Base-by-base conservation (phyloP, 2,113 vertebrate species). In the Riparia riparia region DNA sequence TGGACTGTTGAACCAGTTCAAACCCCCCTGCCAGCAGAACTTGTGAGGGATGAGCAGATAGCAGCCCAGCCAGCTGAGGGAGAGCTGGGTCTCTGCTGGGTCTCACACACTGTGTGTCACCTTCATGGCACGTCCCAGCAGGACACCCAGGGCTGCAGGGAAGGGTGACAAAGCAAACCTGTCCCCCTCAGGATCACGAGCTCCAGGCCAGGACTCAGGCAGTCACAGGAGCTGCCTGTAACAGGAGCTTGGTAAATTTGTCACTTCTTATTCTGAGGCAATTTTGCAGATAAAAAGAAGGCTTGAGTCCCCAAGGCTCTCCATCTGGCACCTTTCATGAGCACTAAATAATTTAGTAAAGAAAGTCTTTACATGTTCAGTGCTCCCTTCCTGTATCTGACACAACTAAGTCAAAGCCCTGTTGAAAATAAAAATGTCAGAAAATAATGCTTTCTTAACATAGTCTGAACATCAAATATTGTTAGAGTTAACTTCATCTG, bases 341-440 rank as follows among this genome's bases (percentile, higher is more conserved):
- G 14, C 25, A 25, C 51, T 91, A 93, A 90, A 96, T 90, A 81
- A 95, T 95, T 96, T n/a, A 93, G 71, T 68, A 47, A 90, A 89
- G 80, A 64, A 95, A 88, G 39, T 21, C 63, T 87, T 91, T 44
- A 80, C 20, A 7, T 28, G n/a, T 77, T 85, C 70, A 66, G 34
- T 25, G 49, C 31, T 93, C 29, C 32, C 39, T 77, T 89, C 47
- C 70, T 82, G 0, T 61, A 54, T 68, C 44, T 89, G 81, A 79
- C 53, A 17, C 3, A 3, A 34, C 39, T 86, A 34, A 66, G 17
- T 18, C 39, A 65, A 81, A 86, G 12, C 65, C 14, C 4, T 71
- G 12, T n/a, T 80, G 71, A 85, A 93, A 91, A 94, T 34, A 82
- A 60, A 88, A 77, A 65, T 66, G 34, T 12, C 26, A 58, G 50